Evolutionary conservation across 2,888 invertebrate genomes (phyloP), one percentile per base, ranked within the genome.

Genomic region (Noctua janthina): DNA sequence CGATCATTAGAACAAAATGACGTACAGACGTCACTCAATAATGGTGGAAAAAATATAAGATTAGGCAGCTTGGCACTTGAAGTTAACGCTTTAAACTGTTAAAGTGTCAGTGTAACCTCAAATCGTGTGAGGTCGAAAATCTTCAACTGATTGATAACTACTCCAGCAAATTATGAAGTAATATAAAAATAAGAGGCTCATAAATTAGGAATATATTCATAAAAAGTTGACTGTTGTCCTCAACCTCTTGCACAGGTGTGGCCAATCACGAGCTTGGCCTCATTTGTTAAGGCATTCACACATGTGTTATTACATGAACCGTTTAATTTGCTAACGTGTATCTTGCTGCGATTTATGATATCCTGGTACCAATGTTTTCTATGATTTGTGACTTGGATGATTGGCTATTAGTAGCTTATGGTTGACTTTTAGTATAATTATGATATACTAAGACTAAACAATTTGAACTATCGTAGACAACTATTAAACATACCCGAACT

Each of bases 221-320:
- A 90, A 92, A 92, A 90, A 90, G 87, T 87, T 90, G 90, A 89
- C 81, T 88, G 85, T 82, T 87, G 89, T 91, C 90, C 91, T 90
- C 89, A 89, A 93, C 91, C 90, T 92, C 87, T 88, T 76, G 81
- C 87, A 74, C 91, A 93, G 94, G 93, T 93, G 93, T 93, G 93
- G 91, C 91, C 86, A 89, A 91, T 91, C 91, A 92, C 92, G 92
- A 87, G 86, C 79, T 76, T 83, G 87, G 88, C 90, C 87, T 88
- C 87, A 88, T 83, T 86, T 86, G 87, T 90, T 89, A 89, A 87
- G 87, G 87, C 84, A 87, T 88, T 87, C 83, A 82, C 86, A 86
- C 83, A 88, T 85, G 73, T 78, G 81, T 87, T 87, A 83, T 79
- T 85, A 78, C 86, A 85, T 82, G 80, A 54, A 74, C 79, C 73